These are phyloP conservation scores for Plutomurus gul DNA, from an alignment of 1,140 invertebrate species.

Conservation along the genomic window DNA sequence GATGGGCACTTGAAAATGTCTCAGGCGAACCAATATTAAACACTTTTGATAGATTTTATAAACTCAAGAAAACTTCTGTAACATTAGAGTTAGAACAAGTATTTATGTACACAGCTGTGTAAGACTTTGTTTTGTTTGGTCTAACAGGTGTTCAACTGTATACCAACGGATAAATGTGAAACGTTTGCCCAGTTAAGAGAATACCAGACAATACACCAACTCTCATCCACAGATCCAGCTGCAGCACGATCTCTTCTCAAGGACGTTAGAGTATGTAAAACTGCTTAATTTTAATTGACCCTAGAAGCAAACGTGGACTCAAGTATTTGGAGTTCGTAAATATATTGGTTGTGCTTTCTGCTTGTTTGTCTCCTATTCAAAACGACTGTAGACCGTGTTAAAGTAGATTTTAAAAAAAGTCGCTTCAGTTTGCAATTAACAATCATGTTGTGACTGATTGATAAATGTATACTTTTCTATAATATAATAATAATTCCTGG, in stretches of 20 bases:
- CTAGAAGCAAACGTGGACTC: not conserved
- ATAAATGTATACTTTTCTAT: not conserved
- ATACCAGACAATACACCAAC: slow-evolving; percentile 68
- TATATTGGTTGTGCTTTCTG: too few relatives aligned
- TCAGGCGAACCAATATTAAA: too few relatives aligned
- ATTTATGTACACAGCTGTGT: not conserved
- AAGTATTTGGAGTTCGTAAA: too few relatives aligned
- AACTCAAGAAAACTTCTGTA: too few relatives aligned
- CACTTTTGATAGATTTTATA: too few relatives aligned
- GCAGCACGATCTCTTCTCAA: slow-evolving; percentile 71
- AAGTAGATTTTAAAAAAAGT: too few relatives aligned
- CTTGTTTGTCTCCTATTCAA: too few relatives aligned
- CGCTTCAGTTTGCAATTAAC: too few relatives aligned
- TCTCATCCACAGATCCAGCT: slow-evolving; percentile 71
- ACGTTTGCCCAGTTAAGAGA: slow-evolving; percentile 74
- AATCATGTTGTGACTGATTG: too few relatives aligned
- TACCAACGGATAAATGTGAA: slow-evolving; percentile 78
- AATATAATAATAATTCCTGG: not conserved
- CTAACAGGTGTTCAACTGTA: slow-evolving; percentile 78
- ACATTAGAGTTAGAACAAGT: too few relatives aligned
- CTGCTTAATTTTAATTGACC: not conserved
- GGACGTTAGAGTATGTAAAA: slow-evolving; percentile 67
- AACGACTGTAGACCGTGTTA: too few relatives aligned
- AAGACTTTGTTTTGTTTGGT: slow-evolving; percentile 30
- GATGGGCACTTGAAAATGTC: not conserved